Base-by-base conservation (phyloP, 2,888 invertebrate genomes). In the Cantharis nigra region DNA sequence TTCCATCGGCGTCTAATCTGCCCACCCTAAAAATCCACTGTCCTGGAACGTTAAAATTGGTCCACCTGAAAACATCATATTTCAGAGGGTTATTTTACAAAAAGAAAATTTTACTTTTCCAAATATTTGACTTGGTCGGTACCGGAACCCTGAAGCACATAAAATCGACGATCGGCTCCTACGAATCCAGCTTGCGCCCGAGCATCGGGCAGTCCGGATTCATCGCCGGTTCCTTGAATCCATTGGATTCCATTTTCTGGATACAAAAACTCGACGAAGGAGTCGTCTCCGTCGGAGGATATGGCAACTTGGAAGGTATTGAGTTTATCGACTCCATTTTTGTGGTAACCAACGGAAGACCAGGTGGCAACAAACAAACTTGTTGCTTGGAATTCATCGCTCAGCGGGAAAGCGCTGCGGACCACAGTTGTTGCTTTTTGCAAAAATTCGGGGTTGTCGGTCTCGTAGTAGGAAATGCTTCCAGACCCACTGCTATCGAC, bases 141-240 rank as follows among this genome's bases (percentile, higher is more conserved):
- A 65, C 98, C 98, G 13, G 98, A 98, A 74, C 96, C 96, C 78
- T 94, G 93, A 18, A 98, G 90, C 3, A 92, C 91, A 84, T 92
- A 93, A 74, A 93, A 89, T 76, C 94, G 91, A 63, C 96, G 96
- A 86, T 97, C 96, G 79, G 95, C 95, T 0, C 96, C 92, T 80
- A 97, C 93, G 83, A 99, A 95, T 3, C 98, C 98, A 72, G 95
- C 97, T 89, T 99, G 98, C 0, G 97, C 98, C 83, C 96, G 94
- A 0, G 97, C 96, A 85, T 98, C 98, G 0, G 96, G 95, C 69
- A 95, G 87, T 26, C 93, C 93, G n/a, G 92, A 91, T n/a, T 92
- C 92, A 82, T 94, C 94, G 0, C 92, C 91, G 77, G 94, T 93
- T 70, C 94, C 95, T 87, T 96, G 95, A 72, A 97, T 92, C 99